phyloP scores from a whole-genome alignment of 2,113 vertebrate genomes.

The Gallinago paraguaiae region DNA sequence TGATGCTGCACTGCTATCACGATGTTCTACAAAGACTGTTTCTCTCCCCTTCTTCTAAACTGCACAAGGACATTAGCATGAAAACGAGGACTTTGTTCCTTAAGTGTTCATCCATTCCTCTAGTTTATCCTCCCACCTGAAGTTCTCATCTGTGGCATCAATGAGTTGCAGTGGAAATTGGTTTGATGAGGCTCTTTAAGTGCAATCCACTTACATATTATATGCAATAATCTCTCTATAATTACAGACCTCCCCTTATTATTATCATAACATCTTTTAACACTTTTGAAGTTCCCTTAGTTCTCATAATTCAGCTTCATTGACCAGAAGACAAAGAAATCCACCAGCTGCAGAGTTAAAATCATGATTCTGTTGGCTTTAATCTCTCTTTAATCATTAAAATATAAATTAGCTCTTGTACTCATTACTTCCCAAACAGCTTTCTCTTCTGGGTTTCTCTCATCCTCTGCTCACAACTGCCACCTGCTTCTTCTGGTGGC shows the following conservation, averaged over 20 bases:
- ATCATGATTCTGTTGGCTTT: conserved; percentile 61
- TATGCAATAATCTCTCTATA: conserved; percentile 63
- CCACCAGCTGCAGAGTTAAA: conserved; percentile 66
- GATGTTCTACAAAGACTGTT: conserved; percentile 1
- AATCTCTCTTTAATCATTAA: conserved; percentile 72
- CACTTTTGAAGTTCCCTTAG: conserved; percentile 64
- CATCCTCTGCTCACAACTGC: conserved; percentile 39
- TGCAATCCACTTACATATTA: conserved; percentile 61
- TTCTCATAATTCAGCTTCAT: conserved; percentile 71
- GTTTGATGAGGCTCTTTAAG: conserved; percentile 73
- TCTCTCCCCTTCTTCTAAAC: conserved; percentile 61
- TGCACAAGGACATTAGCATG: conserved; percentile 64
- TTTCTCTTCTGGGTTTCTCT: conserved; percentile 58
- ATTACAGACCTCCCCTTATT: conserved; percentile 59
- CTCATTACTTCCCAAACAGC: conserved; percentile 52
- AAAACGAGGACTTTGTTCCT: conserved; percentile 62
- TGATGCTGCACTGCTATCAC: not conserved
- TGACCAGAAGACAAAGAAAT: conserved; percentile 70
- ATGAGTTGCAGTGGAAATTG: conserved; percentile 43
- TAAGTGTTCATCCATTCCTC: conserved; percentile 62
- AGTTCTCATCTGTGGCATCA: conserved; percentile 67
- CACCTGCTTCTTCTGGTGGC: conserved; percentile 64
- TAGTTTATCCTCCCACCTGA: conserved; percentile 62
- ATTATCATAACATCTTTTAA: conserved; percentile 67
- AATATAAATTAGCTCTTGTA: conserved; percentile 73